Base-by-base conservation (phyloP, 2,888 invertebrate species). In the Brachycybe producta region DNA sequence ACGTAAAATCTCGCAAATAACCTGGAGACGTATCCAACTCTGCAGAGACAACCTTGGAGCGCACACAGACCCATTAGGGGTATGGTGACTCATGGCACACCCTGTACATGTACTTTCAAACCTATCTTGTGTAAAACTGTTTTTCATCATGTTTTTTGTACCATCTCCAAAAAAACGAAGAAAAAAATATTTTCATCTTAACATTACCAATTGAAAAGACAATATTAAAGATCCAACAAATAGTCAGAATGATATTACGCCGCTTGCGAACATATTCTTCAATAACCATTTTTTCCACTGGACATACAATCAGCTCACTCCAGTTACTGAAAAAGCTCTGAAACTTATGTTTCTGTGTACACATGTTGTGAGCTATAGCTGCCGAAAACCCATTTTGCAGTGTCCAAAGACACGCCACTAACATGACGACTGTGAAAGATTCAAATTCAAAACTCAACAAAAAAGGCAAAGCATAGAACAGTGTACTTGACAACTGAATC, bases 181-280 rank as follows among this genome's bases (percentile, higher is more conserved):
- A n/a, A n/a, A n/a, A n/a, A n/a, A n/a, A n/a, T n/a, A n/a, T n/a
- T n/a, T n/a, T n/a, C n/a, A n/a, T n/a, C n/a, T n/a, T n/a, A n/a
- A n/a, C n/a, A n/a, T n/a, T 27, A 42, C 42, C 42, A 28, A 42
- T 19, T 11, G 42, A 42, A 26, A 42, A 42, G 13, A 42, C 27
- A 2, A 27, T 11, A 27, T 42, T 42, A 26, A 42, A 42, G n/a
- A 13, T 26, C 24, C 26, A 26, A 15, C 42, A 42, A 11, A 27
- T 19, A 19, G 24, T 28, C 23, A 42, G 28, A 28, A 42, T 15
- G n/a, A 27, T 27, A 11, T 42, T 42, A 19, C 42, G 26, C 11
- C 5, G 23, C 19, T 19, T 26, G 15, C 26, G 19, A 26, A 42
- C 17, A 23, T 42, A 42, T 15, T 42, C 28, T 11, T 26, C 26